Conservation (phyloP, 2,888 invertebrate genomes). For the Vesta saturnalis region DNA sequence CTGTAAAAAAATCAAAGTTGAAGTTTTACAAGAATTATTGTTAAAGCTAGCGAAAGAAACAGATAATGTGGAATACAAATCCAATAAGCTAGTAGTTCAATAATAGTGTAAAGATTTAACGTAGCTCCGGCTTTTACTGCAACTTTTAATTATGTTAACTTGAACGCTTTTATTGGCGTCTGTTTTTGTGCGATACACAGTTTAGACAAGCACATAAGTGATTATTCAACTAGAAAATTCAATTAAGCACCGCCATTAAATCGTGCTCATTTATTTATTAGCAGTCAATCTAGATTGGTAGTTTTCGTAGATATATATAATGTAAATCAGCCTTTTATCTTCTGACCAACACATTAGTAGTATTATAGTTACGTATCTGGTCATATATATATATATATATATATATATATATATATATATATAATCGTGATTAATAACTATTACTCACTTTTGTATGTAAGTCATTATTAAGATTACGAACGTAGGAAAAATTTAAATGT, state of each 20-base stretch:
- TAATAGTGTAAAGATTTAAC: constrained; percentile 5
- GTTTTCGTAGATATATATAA: constrained; percentile 25
- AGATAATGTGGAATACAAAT: neutral
- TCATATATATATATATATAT: no score
- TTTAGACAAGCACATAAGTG: constrained; percentile 49
- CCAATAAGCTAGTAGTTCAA: neutral
- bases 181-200: constrained; percentile 37
- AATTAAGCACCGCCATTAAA: constrained; percentile 54
- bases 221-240: constrained; percentile 57
- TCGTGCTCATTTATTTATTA: constrained; percentile 55
- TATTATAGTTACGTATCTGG: no score
- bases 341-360: neutral
- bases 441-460: no score
- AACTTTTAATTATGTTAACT: constrained; percentile 30
- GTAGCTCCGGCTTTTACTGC: constrained; percentile 18
- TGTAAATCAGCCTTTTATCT: neutral
- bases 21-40: no score
- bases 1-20: no score
- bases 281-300: constrained; percentile 27
- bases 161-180: constrained; percentile 26
- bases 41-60: neutral
- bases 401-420: no score
- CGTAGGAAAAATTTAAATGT: no score
- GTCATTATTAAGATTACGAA: no score
- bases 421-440: no score